Evolutionary conservation across 1,140 invertebrate species (phyloP), one percentile per base, ranked within the genome.

Genomic region (Bemisia tabaci): DNA sequence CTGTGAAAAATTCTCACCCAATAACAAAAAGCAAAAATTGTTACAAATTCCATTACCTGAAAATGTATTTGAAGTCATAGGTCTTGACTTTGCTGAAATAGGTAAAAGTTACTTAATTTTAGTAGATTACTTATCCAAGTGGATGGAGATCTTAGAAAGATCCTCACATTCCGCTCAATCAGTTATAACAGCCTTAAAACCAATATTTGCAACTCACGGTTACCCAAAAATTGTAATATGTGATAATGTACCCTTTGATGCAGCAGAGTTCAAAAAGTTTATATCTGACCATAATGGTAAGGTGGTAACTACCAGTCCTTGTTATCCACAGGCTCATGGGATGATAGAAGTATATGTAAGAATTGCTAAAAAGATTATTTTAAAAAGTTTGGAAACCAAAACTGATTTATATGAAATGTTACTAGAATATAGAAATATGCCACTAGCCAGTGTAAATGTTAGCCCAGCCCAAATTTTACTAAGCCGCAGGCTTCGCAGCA

Each of bases 11-110:
- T 74, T 69, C 65, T 65, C 68, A 65, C 72, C 68, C 62, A 65
- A 23, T 25, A 74, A 75, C 65, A n/a, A 33, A 1, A 74, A 74
- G 67, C 70, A 77, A 71, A 69, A 74, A 0, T 60, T 76, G n/a
- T 27, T 73, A 64, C 58, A 67, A 12, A 70, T 71, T 62, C 68
- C 72, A 22, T 25, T 74, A 2, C 73, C 76, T 21, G 39, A 68
- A 22, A 22, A 23, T 63, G 72, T 74, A 12, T 79, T 70, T 67
- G 61, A 74, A 65, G 72, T 71, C 39, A 27, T 78, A 61, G 72
- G 70, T 12, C 60, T 65, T 26, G 76, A 79, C 66, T 72, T 79
- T 12, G 75, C 48, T 60, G n/a, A 63, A 22, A 25, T 21, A 12
- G 26, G 27, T 66, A 59, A 22, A n/a, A 22, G 39, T 65, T 65